Conservation (phyloP, 64 coral and sea anemone genomes). For the Montipora sp. region DNA sequence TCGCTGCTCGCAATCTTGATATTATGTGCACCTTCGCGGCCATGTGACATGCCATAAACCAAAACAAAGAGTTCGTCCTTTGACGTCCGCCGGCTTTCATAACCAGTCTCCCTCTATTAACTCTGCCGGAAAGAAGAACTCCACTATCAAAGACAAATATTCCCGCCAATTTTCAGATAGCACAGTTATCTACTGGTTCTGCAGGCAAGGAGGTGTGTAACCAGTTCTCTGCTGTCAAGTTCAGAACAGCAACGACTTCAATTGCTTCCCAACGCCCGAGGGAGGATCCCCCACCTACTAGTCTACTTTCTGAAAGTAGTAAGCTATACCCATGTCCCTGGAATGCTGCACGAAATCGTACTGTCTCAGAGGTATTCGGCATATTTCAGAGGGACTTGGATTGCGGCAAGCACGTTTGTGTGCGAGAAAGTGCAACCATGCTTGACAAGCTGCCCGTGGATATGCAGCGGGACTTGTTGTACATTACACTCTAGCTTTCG, state of each 20-base stretch:
- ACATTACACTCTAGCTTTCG: too few species aligned
- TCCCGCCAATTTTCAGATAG: background rate
- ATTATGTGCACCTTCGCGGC: too few species aligned
- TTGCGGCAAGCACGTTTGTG: too few species aligned
- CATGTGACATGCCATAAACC: too few species aligned
- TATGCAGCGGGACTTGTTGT: too few species aligned
- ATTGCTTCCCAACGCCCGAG: background rate
- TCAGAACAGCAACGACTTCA: background rate
- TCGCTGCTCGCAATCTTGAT: background rate
- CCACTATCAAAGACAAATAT: background rate
- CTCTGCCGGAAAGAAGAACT: constrained; percentile 9
- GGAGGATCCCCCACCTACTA: background rate
- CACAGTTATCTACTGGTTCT: background rate
- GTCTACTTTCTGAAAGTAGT: background rate
- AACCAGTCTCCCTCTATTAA: too few species aligned
- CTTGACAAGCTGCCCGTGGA: too few species aligned
- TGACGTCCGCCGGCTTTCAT: too few species aligned
- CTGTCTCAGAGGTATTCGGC: background rate
- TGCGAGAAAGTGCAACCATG: too few species aligned
- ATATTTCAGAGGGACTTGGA: too few species aligned
- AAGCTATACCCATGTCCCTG: constrained; percentile 14
- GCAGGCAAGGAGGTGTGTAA: background rate
- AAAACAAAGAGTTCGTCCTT: too few species aligned
- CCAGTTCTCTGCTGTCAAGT: background rate
- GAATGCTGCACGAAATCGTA: constrained; percentile 33